Conservation (phyloP, 2,797 vertebrate genomes). For the Sebastolobus alascanus region DNA sequence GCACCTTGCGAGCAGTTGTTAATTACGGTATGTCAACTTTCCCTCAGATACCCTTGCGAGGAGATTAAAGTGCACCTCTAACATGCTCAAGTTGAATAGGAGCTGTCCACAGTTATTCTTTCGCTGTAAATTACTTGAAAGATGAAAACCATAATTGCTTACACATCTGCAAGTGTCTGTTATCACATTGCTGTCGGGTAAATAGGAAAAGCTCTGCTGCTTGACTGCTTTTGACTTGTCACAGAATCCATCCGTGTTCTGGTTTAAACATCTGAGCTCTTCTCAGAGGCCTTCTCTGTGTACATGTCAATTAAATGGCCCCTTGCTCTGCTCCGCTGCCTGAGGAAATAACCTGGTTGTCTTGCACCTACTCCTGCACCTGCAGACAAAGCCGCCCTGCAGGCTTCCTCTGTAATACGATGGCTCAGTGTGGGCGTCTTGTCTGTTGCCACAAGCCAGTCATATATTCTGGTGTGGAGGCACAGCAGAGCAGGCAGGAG, state of each 20-base stretch:
- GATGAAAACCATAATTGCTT: not conserved
- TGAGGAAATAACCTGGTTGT: slow-evolving; percentile 66
- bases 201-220: not conserved
- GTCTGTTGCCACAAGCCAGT: slow-evolving; percentile 25
- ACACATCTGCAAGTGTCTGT: not conserved
- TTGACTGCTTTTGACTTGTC: slow-evolving; percentile 4
- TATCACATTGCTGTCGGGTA: slow-evolving; percentile 3
- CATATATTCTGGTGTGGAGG: slow-evolving; percentile 17
- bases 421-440: slow-evolving; percentile 24
- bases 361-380: slow-evolving; percentile 55
- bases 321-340: slow-evolving; percentile 49
- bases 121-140: not conserved
- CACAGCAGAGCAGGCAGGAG: slow-evolving; percentile 17
- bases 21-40: slow-evolving; percentile 15
- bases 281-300: slow-evolving; percentile 13
- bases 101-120: slow-evolving; percentile 16
- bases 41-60: slow-evolving; percentile 34
- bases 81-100: slow-evolving; percentile 9
- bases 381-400: slow-evolving; percentile 64
- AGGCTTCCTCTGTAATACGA: slow-evolving; percentile 46
- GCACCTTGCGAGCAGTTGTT: not conserved
- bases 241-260: not conserved
- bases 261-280: slow-evolving; percentile 18
- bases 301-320: slow-evolving; percentile 49
- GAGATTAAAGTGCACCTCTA: slow-evolving; percentile 27